These are phyloP conservation scores for Tiliqua scincoides DNA, from an alignment of 2,113 vertebrate genomes.

Conservation along the genomic window DNA sequence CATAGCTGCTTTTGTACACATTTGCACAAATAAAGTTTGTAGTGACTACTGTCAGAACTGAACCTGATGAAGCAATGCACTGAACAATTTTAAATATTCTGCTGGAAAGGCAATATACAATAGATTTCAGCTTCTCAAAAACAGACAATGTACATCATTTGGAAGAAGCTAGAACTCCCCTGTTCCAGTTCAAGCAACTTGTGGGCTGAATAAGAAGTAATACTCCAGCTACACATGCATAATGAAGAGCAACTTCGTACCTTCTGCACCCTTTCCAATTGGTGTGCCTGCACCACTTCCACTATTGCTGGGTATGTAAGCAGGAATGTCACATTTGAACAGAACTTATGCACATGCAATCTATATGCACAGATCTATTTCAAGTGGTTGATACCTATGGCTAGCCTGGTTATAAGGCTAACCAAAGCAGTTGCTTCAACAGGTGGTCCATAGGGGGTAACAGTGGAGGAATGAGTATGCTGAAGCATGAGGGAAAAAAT, in stretches of 20 bases:
- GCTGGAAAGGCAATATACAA: neutral
- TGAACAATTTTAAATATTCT: neutral
- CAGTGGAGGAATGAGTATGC: no score
- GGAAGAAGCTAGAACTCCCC: neutral
- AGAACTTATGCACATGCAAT: neutral
- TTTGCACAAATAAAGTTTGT: neutral
- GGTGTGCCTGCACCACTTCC: neutral
- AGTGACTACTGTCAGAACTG: neutral
- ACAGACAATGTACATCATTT: neutral
- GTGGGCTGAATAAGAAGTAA: neutral
- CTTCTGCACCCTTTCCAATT: neutral
- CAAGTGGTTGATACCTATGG: neutral
- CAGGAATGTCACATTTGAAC: neutral
- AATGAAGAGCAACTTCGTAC: neutral
- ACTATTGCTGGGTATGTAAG: neutral
- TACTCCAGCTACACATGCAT: neutral
- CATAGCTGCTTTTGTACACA: neutral
- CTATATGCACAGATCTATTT: neutral
- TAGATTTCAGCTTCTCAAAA: neutral
- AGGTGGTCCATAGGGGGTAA: no score
- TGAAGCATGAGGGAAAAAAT: no score
- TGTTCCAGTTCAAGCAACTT: neutral
- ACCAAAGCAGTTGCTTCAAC: no score
- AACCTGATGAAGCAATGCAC: neutral
- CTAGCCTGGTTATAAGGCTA: no score